Conservation (phyloP, 2,797 vertebrate genomes). For the Loris lydekkerianus region DNA sequence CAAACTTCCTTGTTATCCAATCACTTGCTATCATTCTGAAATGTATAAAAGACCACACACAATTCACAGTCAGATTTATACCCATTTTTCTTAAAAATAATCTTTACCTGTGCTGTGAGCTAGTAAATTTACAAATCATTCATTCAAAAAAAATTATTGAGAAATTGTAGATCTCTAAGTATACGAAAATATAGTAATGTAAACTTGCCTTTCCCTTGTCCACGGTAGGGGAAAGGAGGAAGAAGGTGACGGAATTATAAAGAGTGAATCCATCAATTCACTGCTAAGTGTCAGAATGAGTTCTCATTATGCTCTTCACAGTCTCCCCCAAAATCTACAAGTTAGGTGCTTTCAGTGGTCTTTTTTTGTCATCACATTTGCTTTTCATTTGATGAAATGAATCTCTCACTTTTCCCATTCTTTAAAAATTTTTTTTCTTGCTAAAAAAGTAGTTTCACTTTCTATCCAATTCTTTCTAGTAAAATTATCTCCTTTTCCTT, state of each 20-base stretch:
- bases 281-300: background rate
- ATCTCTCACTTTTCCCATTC: background rate
- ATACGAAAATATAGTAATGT: background rate
- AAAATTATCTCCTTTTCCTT: constrained; percentile 16
- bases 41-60: background rate
- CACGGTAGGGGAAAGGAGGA: background rate
- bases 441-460: background rate
- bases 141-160: constrained; percentile 13
- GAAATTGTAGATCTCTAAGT: background rate
- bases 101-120: background rate
- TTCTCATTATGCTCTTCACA: background rate
- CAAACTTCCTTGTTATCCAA: background rate
- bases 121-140: background rate
- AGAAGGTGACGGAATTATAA: background rate
- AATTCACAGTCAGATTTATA: background rate
- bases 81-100: background rate
- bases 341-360: background rate
- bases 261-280: background rate
- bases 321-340: background rate
- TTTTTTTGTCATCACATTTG: background rate
- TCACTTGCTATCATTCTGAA: background rate
- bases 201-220: background rate
- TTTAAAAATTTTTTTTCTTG: background rate
- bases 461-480: background rate
- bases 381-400: background rate